A percentile compares a stretch with the other conserved stretches of the same genome.
Evolutionary conservation across 2,888 invertebrate species (phyloP).

Genomic region (Ptycholaimellus sp.): DNA sequence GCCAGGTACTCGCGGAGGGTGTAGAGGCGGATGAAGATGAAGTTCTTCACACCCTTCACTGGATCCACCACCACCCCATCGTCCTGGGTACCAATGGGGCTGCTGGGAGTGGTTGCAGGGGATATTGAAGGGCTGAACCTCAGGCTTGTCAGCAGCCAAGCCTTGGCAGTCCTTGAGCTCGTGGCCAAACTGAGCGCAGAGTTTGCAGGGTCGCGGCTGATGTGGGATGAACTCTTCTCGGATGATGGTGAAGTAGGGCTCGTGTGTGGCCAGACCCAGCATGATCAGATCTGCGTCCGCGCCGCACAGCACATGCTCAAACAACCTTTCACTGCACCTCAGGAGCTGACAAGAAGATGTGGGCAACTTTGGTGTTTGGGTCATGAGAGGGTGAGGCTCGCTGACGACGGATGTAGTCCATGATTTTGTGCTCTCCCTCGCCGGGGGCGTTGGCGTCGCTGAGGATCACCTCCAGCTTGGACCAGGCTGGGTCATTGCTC

Average conservation of each 20-base stretch:
- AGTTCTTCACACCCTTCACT: constrained; percentile 18
- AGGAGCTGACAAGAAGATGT: not conserved
- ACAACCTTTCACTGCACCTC: not conserved
- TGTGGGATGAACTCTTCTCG: constrained; percentile 90
- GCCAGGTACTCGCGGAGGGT: constrained; percentile 78
- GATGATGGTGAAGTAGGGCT: constrained; percentile 94
- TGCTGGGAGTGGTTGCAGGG: not conserved
- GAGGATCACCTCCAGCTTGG: constrained; percentile 47
- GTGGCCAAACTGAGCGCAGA: constrained; percentile 49
- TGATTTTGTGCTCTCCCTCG: constrained; percentile 96
- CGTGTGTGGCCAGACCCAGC: constrained; percentile 86
- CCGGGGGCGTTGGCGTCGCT: constrained; percentile 96
- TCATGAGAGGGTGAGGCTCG: constrained; percentile 60
- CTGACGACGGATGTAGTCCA: constrained; percentile 92
- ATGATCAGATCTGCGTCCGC: constrained; percentile 87
- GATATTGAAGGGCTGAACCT: too few species aligned
- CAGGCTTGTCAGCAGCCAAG: constrained; percentile 1
- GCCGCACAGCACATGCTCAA: constrained; percentile 67
- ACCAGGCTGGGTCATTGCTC: constrained; percentile 85
- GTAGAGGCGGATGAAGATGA: constrained; percentile 49
- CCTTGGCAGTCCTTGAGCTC: constrained; percentile 25
- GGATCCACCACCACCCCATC: too few species aligned
- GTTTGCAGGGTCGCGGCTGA: constrained; percentile 74
- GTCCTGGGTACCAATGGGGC: too few species aligned
- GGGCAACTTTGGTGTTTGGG: constrained; percentile 57